A percentile compares a stretch with the other conserved stretches of the same genome.
phyloP scores from a whole-genome alignment of 1,140 invertebrate genomes.

The Bombus superbus region DNA sequence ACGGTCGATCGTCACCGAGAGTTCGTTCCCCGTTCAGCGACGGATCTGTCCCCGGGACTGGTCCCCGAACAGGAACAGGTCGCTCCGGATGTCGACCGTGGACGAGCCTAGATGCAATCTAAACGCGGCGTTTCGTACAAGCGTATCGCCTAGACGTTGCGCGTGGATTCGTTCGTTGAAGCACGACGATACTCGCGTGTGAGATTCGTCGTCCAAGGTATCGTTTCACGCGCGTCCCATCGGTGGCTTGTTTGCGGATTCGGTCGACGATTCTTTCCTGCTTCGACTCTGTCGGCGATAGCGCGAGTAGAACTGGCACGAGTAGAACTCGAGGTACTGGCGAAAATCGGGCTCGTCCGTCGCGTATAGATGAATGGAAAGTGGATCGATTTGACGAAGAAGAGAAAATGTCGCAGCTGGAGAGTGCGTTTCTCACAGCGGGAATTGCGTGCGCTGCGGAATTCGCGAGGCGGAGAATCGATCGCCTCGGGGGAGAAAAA shows the following conservation, averaged over 20 bases:
- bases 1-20: slow-evolving; percentile 54
- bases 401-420: background rate
- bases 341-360: background rate
- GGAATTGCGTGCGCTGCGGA: slow-evolving; percentile 35
- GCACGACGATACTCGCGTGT: too few relatives aligned
- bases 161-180: too few relatives aligned
- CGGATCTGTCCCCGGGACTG: slow-evolving; percentile 49
- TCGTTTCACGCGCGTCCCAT: too few relatives aligned
- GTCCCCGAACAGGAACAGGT: slow-evolving; percentile 57
- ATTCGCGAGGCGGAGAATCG: background rate
- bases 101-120: slow-evolving; percentile 6
- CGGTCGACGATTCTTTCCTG: too few relatives aligned
- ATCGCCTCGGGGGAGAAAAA: background rate
- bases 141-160: background rate
- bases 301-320: too few relatives aligned
- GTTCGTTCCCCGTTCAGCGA: slow-evolving; percentile 56
- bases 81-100: slow-evolving; percentile 46
- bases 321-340: too few relatives aligned
- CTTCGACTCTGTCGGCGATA: too few relatives aligned
- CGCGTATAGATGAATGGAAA: too few relatives aligned
- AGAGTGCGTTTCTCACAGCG: background rate
- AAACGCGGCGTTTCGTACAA: background rate
- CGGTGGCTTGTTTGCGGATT: too few relatives aligned
- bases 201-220: background rate
- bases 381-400: background rate